A percentile compares a stretch with the other conserved stretches of the same genome.
These are phyloP conservation scores for Ceriagrion tenellum DNA, from an alignment of 2,888 invertebrate species.

Conservation along the genomic window DNA sequence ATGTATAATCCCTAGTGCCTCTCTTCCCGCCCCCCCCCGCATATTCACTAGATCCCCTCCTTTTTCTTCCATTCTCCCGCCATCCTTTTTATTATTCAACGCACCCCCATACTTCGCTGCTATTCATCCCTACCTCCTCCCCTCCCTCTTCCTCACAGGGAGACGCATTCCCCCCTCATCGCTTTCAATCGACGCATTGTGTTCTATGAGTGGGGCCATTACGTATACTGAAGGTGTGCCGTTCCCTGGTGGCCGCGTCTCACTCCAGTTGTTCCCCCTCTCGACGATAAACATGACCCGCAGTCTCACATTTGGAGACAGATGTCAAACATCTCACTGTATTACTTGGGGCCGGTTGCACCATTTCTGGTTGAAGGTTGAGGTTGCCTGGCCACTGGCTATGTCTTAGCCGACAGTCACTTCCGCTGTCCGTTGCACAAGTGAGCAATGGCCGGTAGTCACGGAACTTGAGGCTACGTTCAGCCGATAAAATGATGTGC, in stretches of 20 bases:
- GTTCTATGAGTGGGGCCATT: not conserved
- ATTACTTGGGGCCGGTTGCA: too few species aligned
- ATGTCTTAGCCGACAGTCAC: too few species aligned
- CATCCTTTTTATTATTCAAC: not conserved
- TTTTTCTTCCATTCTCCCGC: not conserved
- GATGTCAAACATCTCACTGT: not conserved
- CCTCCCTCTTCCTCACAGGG: not conserved
- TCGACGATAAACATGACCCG: not conserved
- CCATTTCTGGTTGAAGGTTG: too few species aligned
- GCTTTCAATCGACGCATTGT: not conserved
- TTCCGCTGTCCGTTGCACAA: too few species aligned
- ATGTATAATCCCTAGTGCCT: not conserved
- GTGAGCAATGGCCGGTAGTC: too few species aligned
- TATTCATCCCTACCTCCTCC: not conserved
- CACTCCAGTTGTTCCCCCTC: not conserved
- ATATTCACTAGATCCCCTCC: not conserved
- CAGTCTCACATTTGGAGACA: not conserved
- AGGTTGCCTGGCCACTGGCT: too few species aligned
- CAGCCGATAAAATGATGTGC: too few species aligned
- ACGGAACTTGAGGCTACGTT: too few species aligned
- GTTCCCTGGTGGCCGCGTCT: not conserved
- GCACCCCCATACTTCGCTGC: not conserved
- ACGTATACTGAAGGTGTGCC: constrained; percentile 21
- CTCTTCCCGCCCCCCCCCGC: not conserved
- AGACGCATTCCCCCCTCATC: not conserved